Conservation (phyloP, 2,888 invertebrate genomes). For the Oxycera nigricornis region DNA sequence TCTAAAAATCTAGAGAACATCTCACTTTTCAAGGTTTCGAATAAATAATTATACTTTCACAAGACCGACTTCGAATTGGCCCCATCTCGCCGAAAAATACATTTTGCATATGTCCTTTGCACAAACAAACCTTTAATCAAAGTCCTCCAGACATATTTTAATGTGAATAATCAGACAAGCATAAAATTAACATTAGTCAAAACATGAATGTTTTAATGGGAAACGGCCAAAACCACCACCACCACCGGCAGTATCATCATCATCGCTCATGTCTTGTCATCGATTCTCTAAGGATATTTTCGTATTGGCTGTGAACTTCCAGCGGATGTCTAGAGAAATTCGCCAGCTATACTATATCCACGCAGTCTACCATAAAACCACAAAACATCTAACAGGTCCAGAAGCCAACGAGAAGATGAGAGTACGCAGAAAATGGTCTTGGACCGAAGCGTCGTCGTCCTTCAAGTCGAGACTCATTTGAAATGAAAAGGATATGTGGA, state of each 20-base stretch:
- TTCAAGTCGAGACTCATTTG: slow-evolving; percentile 38
- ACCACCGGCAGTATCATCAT: background rate
- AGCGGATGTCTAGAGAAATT: background rate
- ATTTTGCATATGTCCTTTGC: too few relatives aligned
- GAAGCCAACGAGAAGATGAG: too few relatives aligned
- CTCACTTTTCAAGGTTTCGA: too few relatives aligned
- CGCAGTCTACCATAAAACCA: background rate
- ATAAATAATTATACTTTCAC: too few relatives aligned
- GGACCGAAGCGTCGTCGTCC: slow-evolving; percentile 17
- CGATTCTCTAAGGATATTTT: slow-evolving; percentile 42
- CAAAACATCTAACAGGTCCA: background rate
- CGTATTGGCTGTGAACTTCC: background rate
- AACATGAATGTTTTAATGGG: slow-evolving; percentile 41
- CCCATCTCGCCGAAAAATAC: too few relatives aligned
- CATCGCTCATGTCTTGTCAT: slow-evolving; percentile 41
- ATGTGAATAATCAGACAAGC: slow-evolving; percentile 34
- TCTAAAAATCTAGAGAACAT: too few relatives aligned
- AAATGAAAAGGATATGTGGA: slow-evolving; percentile 31
- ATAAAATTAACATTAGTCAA: slow-evolving; percentile 44
- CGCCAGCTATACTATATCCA: too few relatives aligned
- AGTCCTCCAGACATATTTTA: background rate
- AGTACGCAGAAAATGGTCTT: background rate
- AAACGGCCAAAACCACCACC: slow-evolving; percentile 39
- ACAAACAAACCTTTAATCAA: too few relatives aligned
- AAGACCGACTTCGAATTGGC: too few relatives aligned